Evolutionary conservation across 2,888 invertebrate genomes (phyloP), one percentile per base, ranked within the genome.

Genomic region (Nebria brevicollis): DNA sequence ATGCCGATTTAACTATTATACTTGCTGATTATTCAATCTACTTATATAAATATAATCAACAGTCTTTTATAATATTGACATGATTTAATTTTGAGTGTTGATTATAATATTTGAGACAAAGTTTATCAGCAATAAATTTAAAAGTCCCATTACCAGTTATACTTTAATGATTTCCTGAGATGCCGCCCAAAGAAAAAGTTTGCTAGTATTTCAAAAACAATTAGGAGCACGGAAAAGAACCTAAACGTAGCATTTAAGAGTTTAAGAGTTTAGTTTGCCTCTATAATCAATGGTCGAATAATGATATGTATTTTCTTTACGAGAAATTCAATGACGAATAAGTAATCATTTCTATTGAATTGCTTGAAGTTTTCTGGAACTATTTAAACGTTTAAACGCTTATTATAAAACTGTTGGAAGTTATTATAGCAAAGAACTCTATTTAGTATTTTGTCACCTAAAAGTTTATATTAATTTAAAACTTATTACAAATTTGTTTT

Each of bases 181-280:
- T 72, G 75, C 65, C 34, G 80, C 75, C 75, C 75, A 75, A 75
- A 75, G 80, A 80, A 80, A 80, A 80, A 80, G 75, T 80, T 80
- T 75, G 80, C 80, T 75, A 80, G 80, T 75, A 80, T 80, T 80
- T 80, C 75, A 80, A 75, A 80, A 80, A 80, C 80, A 80, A 80
- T 80, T 80, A 80, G 75, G 80, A 80, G 75, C 80, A 80, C 80
- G 80, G 68, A 80, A 80, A 80, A 80, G 75, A 75, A 80, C 66
- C 80, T 68, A 70, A 75, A 80, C 75, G 80, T 80, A 80, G 80
- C 75, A 66, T 80, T 73, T 75, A 64, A 70, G 15, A 80, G 70
- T 41, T n/a, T n/a, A n/a, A n/a, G n/a, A 13, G 66, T 74, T 66
- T 75, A 25, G 11, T 34, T 70, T 25, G 70, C 26, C 26, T 25